Percentiles rank a stretch among this genome's conserved stretches.
These are phyloP conservation scores for Tipula unca DNA, from an alignment of 2,888 invertebrate species.

Conservation along the genomic window DNA sequence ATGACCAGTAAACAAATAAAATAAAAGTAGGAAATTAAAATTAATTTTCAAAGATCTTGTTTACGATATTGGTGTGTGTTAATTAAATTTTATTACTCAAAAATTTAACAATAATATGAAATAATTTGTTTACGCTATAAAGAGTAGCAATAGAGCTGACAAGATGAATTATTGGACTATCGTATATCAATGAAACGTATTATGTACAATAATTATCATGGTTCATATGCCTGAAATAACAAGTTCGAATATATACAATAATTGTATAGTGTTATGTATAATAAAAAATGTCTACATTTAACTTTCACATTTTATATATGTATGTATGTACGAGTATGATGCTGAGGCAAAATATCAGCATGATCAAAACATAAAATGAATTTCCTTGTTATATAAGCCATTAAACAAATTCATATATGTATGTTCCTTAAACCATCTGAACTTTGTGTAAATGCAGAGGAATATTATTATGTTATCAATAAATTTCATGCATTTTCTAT, in stretches of 20 bases:
- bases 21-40: too few species aligned
- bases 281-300: neutral
- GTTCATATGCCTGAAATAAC: neutral
- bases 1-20: too few species aligned
- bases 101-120: too few species aligned
- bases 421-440: neutral
- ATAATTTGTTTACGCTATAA: neutral
- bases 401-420: slow-evolving; percentile 8
- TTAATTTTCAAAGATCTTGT: too few species aligned
- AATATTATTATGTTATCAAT: neutral
- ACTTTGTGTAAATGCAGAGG: neutral
- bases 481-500: slow-evolving; percentile 14
- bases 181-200: neutral
- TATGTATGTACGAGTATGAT: too few species aligned
- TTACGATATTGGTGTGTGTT: too few species aligned
- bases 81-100: too few species aligned
- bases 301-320: neutral
- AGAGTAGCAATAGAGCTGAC: neutral
- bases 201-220: neutral
- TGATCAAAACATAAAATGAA: slow-evolving; percentile 14
- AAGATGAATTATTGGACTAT: neutral
- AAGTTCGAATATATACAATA: neutral
- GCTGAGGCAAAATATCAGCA: neutral
- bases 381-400: neutral
- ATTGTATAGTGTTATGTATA: too few species aligned